These are phyloP conservation scores for Melanerpes formicivorus DNA, from an alignment of 2,113 vertebrate genomes.

Conservation along the genomic window DNA sequence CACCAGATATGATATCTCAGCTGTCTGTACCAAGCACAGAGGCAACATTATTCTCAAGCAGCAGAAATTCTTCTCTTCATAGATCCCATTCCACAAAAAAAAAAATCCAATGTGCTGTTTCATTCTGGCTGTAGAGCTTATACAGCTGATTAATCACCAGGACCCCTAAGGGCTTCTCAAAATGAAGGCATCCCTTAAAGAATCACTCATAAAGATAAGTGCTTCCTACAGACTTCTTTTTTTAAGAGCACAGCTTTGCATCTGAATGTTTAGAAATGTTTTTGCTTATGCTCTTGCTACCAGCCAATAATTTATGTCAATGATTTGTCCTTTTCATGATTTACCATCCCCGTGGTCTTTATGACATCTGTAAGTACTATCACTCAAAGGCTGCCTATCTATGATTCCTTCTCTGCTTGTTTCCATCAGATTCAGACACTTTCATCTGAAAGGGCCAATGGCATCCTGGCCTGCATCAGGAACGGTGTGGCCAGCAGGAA, in stretches of 20 bases:
- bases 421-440: constrained; percentile 13
- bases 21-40: not conserved
- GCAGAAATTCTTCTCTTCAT: not conserved
- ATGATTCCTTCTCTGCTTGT: not conserved
- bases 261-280: not conserved
- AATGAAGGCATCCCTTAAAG: not conserved
- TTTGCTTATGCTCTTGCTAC: not conserved
- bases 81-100: not conserved
- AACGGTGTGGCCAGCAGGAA: too few relatives aligned
- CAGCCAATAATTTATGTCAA: not conserved
- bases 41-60: not conserved
- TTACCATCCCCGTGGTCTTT: not conserved
- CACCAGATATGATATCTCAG: not conserved
- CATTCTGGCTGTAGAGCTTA: not conserved
- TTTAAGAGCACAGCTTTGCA: not conserved
- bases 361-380: not conserved
- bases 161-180: not conserved
- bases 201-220: not conserved
- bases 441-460: not conserved
- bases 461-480: too few relatives aligned
- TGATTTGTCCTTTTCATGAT: not conserved
- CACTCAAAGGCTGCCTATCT: not conserved
- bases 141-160: not conserved
- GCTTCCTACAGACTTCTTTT: not conserved
- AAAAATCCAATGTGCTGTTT: not conserved